Conservation (phyloP, 2,113 vertebrate genomes). For the Benthochromis sp. region DNA sequence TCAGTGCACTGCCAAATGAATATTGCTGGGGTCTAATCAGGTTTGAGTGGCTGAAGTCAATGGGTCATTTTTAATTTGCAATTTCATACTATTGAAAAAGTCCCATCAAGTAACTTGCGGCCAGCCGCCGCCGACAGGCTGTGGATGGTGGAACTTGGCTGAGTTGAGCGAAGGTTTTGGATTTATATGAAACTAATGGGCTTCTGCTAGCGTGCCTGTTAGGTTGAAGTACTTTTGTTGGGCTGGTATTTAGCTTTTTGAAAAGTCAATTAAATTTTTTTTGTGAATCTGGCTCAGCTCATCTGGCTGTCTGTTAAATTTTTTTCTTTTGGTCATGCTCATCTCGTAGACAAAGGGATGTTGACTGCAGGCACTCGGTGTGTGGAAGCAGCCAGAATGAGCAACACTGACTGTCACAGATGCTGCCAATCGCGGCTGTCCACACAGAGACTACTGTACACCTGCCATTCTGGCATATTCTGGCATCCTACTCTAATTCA, state of each 20-base stretch:
- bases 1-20: background rate
- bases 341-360: background rate
- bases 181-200: background rate
- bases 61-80: background rate
- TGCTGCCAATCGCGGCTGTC: constrained; percentile 56
- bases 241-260: background rate
- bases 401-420: constrained; percentile 45
- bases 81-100: background rate
- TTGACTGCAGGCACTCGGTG: constrained; percentile 34
- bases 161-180: background rate
- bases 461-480: constrained; percentile 69
- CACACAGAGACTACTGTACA: constrained; percentile 55
- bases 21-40: background rate
- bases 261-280: background rate
- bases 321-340: background rate
- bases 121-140: background rate
- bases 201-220: background rate
- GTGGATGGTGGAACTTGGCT: background rate
- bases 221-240: background rate
- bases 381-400: constrained; percentile 35
- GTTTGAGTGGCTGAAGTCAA: background rate
- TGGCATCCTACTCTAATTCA: constrained; percentile 60
- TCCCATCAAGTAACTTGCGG: background rate
- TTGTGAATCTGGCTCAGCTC: background rate
- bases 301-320: background rate